phyloP scores from a whole-genome alignment of 1,140 invertebrate genomes.

The Leptinotarsa texana region DNA sequence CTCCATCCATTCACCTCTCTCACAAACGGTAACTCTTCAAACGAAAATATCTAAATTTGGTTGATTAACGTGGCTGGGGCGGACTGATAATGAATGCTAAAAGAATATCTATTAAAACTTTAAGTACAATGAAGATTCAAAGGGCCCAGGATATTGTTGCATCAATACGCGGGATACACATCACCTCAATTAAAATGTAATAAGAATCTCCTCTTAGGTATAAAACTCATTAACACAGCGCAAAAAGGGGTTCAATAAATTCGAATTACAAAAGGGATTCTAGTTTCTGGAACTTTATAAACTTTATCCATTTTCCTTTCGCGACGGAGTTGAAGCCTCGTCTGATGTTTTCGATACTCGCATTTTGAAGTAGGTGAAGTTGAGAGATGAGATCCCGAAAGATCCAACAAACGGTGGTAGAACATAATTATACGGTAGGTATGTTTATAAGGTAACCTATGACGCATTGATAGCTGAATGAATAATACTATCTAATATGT shows the following conservation, averaged over 20 bases:
- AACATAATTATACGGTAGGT: no score
- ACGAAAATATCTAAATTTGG: constrained; percentile 51
- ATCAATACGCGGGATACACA: constrained; percentile 50
- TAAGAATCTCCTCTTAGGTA: constrained; percentile 53
- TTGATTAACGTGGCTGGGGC: constrained; percentile 50
- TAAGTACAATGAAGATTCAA: constrained; percentile 48
- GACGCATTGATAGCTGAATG: no score
- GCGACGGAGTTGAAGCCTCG: background rate
- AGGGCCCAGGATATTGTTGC: constrained; percentile 46
- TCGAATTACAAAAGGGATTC: constrained; percentile 40
- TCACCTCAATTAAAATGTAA: constrained; percentile 56
- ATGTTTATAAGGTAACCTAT: no score
- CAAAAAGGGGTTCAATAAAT: constrained; percentile 45
- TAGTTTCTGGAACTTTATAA: constrained; percentile 14
- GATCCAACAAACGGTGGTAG: no score
- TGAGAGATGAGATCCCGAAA: no score
- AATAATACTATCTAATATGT: no score
- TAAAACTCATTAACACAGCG: constrained; percentile 53
- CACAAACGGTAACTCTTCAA: constrained; percentile 39
- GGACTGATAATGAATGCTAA: constrained; percentile 54
- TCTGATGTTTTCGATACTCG: background rate
- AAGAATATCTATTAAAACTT: constrained; percentile 56
- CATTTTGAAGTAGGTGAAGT: no score
- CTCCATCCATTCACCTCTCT: constrained; percentile 43
- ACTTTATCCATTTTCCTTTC: constrained; percentile 17